phyloP scores from a whole-genome alignment of 2,888 invertebrate species.

The Dasypolia templi region DNA sequence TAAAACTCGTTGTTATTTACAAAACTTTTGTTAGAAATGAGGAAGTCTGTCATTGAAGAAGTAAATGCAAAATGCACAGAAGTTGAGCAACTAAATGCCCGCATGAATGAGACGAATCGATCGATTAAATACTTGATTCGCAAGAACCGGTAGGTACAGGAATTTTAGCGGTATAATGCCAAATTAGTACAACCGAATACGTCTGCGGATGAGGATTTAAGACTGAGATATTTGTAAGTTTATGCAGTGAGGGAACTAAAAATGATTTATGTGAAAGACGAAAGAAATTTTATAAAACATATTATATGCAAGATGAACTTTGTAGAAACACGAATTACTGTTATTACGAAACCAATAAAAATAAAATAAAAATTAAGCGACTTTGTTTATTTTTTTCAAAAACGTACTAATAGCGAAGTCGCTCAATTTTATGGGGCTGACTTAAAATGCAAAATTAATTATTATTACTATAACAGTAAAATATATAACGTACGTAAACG shows the following conservation, averaged over 20 bases:
- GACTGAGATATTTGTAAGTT: neutral
- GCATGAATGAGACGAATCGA: constrained; percentile 57
- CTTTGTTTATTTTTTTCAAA: neutral
- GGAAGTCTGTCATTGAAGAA: neutral
- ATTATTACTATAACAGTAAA: constrained; percentile 30
- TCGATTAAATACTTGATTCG: constrained; percentile 45
- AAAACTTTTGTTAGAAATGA: neutral
- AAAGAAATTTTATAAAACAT: constrained; percentile 2
- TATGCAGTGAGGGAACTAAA: neutral
- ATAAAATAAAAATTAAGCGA: constrained; percentile 3
- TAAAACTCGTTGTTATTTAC: neutral
- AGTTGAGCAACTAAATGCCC: constrained; percentile 17
- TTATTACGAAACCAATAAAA: neutral
- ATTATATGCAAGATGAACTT: neutral
- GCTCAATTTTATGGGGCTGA: constrained; percentile 3
- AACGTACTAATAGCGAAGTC: neutral
- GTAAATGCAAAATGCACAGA: neutral
- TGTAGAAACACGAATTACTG: constrained; percentile 8
- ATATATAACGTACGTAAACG: constrained; percentile 8
- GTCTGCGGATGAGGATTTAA: constrained; percentile 18
- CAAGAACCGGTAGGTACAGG: constrained; percentile 43
- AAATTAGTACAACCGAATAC: constrained; percentile 28
- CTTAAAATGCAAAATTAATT: constrained; percentile 24
- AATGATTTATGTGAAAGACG: neutral
- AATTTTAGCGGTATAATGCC: constrained; percentile 26